Conservation (phyloP, 2,888 invertebrate species). For the Mythimna loreyi region DNA sequence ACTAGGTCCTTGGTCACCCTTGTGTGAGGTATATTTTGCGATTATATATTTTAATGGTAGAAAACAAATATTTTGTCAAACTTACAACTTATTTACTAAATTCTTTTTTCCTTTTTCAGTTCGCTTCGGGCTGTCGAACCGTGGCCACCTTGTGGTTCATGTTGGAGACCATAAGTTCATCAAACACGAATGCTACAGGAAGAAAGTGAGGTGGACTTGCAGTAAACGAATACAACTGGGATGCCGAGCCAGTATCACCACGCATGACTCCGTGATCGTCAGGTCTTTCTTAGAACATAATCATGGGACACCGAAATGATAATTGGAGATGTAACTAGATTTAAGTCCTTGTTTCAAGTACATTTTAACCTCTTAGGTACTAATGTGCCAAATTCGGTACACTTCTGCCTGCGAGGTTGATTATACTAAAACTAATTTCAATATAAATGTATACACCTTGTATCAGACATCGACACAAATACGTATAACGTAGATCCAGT, state of each 20-base stretch:
- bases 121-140: constrained; percentile 81
- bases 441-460: too few relatives aligned
- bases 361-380: too few relatives aligned
- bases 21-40: too few relatives aligned
- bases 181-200: constrained; percentile 84
- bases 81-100: constrained; percentile 31
- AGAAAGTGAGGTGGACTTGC: constrained; percentile 86
- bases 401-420: too few relatives aligned
- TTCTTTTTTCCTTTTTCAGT: constrained; percentile 71
- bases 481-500: too few relatives aligned
- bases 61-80: background rate
- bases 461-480: too few relatives aligned
- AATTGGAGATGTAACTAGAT: background rate
- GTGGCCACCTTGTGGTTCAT: constrained; percentile 82
- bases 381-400: too few relatives aligned
- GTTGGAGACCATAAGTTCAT: constrained; percentile 82
- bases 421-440: too few relatives aligned
- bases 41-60: too few relatives aligned
- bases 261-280: constrained; percentile 75
- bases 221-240: constrained; percentile 78
- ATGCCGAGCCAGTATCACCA: constrained; percentile 83
- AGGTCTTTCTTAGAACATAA: constrained; percentile 81
- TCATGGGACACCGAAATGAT: constrained; percentile 65
- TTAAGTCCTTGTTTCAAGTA: too few relatives aligned
- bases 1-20: too few relatives aligned